Percentiles rank a stretch among this genome's conserved stretches.
phyloP scores from a whole-genome alignment of 2,888 invertebrate genomes.

The Patella pellucida region DNA sequence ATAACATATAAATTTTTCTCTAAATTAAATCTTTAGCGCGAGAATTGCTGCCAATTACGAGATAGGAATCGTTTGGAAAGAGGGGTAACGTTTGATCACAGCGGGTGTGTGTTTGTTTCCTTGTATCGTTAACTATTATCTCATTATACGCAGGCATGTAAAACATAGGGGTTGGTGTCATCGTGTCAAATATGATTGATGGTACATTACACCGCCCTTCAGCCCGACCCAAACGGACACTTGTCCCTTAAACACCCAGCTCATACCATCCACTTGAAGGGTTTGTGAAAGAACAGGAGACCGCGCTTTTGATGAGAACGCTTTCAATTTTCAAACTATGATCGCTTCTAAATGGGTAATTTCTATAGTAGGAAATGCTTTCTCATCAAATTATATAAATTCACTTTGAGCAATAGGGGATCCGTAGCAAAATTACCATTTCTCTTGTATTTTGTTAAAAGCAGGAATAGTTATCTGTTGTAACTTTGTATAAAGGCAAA shows the following conservation, averaged over 20 bases:
- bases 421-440: too few relatives aligned
- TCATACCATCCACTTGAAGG: background rate
- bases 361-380: too few relatives aligned
- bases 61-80: background rate
- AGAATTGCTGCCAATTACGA: conserved; percentile 7
- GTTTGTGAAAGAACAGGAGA: too few relatives aligned
- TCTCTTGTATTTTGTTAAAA: too few relatives aligned
- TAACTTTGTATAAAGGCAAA: too few relatives aligned
- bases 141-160: background rate
- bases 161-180: background rate
- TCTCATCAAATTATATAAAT: too few relatives aligned
- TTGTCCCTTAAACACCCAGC: conserved; percentile 3
- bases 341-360: too few relatives aligned
- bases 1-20: background rate
- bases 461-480: too few relatives aligned
- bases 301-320: too few relatives aligned
- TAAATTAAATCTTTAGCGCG: conserved; percentile 2
- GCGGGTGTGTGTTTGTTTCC: conserved; percentile 5
- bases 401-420: too few relatives aligned
- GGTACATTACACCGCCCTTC: background rate
- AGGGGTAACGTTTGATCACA: conserved; percentile 1
- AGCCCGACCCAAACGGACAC: background rate
- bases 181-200: conserved; percentile 3
- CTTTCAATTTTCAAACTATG: too few relatives aligned
- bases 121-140: conserved; percentile 7